These are phyloP conservation scores for Myrmophylax atrothorax DNA, from an alignment of 2,113 vertebrate species.

Conservation along the genomic window DNA sequence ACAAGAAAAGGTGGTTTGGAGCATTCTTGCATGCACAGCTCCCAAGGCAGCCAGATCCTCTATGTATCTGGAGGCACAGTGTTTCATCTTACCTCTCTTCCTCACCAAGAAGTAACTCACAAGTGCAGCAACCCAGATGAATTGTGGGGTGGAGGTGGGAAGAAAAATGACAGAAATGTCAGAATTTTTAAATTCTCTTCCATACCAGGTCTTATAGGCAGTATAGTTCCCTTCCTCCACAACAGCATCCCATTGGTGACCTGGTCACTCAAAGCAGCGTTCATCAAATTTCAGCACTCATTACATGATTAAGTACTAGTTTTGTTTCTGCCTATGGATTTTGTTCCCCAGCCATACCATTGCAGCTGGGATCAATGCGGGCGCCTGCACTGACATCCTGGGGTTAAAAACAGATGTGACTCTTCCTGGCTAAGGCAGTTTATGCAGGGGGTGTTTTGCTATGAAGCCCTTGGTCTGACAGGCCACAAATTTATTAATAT, in stretches of 20 bases:
- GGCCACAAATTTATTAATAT: not conserved
- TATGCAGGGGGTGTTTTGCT: not conserved
- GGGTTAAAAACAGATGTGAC: not conserved
- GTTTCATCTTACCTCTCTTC: fast-evolving
- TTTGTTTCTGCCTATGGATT: not conserved
- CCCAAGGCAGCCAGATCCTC: not conserved
- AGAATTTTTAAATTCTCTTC: not conserved
- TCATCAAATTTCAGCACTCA: not conserved
- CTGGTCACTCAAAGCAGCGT: not conserved
- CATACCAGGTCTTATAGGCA: not conserved
- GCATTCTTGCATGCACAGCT: not conserved
- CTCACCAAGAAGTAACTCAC: not conserved
- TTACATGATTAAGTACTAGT: not conserved
- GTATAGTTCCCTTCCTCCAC: not conserved
- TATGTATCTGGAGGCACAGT: fast-evolving
- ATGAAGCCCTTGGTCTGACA: not conserved
- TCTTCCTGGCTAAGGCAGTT: not conserved
- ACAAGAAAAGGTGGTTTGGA: fast-evolving
- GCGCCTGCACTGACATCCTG: fast-evolving
- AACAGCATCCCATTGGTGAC: not conserved
- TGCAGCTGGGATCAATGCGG: not conserved
- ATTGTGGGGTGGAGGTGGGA: fast-evolving
- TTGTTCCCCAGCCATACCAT: not conserved
- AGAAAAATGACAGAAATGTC: not conserved
- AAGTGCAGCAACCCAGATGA: fast-evolving